Conservation (phyloP, 2,888 invertebrate species). For the Ornithoptera priamus region DNA sequence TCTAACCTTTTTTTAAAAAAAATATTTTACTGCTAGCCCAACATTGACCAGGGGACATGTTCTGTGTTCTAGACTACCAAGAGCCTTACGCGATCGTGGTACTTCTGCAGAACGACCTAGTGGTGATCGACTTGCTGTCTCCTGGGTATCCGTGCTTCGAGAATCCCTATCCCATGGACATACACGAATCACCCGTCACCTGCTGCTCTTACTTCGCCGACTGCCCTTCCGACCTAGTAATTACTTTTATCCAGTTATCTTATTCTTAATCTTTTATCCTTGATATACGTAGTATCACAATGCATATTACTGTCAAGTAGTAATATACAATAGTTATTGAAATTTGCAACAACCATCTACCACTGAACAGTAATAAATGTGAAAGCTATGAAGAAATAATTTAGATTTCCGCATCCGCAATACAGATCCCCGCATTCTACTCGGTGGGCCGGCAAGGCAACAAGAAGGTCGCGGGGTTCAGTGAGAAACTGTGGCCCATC, state of each 20-base stretch:
- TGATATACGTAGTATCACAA: no score
- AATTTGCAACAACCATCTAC: no score
- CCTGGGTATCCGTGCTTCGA: slow-evolving; percentile 99
- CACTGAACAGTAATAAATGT: no score
- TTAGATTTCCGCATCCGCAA: neutral
- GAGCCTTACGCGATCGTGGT: slow-evolving; percentile 99
- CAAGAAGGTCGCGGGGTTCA: slow-evolving; percentile 90
- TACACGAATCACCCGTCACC: slow-evolving; percentile 99
- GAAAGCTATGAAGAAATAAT: no score
- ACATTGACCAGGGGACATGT: neutral
- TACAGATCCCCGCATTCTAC: slow-evolving; percentile 93
- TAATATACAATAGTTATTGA: no score
- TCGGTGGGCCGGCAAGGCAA: slow-evolving; percentile 90
- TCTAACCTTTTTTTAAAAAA: no score
- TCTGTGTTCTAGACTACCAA: slow-evolving; percentile 88
- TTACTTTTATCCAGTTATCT: slow-evolving; percentile 17
- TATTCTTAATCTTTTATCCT: no score
- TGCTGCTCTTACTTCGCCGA: slow-evolving; percentile 98
- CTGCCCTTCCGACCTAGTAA: slow-evolving; percentile 97
- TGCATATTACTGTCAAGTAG: no score
- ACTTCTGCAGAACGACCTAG: slow-evolving; percentile 97
- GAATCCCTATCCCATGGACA: slow-evolving; percentile 99
- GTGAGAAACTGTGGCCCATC: slow-evolving; percentile 97
- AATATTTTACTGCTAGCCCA: neutral
- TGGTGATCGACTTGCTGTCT: slow-evolving; percentile 97